Percentiles rank a stretch among this genome's conserved stretches.
These are phyloP conservation scores for Odobenus rosmarus DNA, from an alignment of 2,113 vertebrate genomes.

Conservation along the genomic window DNA sequence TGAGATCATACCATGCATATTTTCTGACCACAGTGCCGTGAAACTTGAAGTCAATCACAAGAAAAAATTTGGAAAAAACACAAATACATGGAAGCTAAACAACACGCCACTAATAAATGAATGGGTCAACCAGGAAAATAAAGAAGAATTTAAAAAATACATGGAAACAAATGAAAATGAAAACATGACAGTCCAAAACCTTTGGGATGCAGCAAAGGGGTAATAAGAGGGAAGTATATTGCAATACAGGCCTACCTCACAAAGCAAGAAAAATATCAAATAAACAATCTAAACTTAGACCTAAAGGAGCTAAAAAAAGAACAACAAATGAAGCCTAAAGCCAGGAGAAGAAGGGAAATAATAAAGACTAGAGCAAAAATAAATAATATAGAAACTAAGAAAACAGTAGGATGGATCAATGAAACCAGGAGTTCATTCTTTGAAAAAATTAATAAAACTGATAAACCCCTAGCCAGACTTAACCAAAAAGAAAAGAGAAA, in stretches of 20 bases:
- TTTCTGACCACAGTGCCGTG: background rate
- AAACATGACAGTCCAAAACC: background rate
- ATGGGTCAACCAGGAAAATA: background rate
- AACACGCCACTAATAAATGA: background rate
- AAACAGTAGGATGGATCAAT: background rate
- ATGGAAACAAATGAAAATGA: too few relatives aligned
- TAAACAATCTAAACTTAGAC: background rate
- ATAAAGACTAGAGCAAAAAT: background rate
- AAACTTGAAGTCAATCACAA: background rate
- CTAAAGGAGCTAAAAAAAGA: too few relatives aligned
- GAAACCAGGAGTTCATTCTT: background rate
- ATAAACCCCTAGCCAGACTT: background rate
- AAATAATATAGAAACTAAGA: background rate
- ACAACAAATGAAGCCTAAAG: too few relatives aligned
- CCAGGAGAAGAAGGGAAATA: background rate
- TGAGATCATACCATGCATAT: background rate
- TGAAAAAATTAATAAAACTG: background rate
- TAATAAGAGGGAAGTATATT: background rate
- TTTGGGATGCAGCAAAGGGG: background rate
- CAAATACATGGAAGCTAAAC: background rate
- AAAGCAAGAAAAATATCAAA: background rate
- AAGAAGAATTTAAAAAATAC: background rate
- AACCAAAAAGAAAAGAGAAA: background rate
- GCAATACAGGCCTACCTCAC: background rate
- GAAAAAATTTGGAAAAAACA: background rate